phyloP scores from a whole-genome alignment of 1,140 invertebrate genomes.

The Hylaeus volcanicus region DNA sequence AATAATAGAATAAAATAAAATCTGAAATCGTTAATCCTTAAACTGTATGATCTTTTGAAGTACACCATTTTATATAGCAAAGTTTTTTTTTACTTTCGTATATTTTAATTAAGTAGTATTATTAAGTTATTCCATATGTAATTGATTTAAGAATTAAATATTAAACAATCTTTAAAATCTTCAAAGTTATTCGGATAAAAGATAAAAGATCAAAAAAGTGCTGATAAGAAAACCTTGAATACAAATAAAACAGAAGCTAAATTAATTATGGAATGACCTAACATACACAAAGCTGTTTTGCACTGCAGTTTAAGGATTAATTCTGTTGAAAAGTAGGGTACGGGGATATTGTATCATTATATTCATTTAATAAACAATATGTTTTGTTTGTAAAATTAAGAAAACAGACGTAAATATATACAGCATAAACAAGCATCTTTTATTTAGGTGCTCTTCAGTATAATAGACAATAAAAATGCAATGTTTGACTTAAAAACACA shows the following conservation, averaged over 20 bases:
- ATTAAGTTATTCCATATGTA: not conserved
- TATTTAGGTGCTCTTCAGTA: too few species aligned
- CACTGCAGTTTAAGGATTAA: conserved; percentile 5
- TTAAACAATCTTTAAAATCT: not conserved
- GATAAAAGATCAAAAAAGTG: too few species aligned
- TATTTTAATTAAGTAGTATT: not conserved
- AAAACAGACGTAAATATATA: too few species aligned
- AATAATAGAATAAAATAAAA: not conserved
- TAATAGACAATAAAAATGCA: too few species aligned
- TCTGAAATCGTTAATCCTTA: not conserved
- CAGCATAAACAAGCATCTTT: too few species aligned
- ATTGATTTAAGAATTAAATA: not conserved
- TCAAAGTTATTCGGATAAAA: not conserved
- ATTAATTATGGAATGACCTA: not conserved
- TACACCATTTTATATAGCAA: not conserved
- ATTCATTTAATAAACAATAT: conserved; percentile 31
- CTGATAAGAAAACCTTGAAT: not conserved
- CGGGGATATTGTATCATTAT: conserved; percentile 64
- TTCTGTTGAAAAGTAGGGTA: conserved; percentile 55
- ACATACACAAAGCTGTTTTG: not conserved
- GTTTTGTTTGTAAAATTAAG: too few species aligned
- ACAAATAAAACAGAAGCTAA: not conserved
- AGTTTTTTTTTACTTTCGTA: not conserved
- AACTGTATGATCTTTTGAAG: not conserved
- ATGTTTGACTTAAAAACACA: too few species aligned